Conservation (phyloP, 1,140 invertebrate species). For the Neelides sp. region DNA sequence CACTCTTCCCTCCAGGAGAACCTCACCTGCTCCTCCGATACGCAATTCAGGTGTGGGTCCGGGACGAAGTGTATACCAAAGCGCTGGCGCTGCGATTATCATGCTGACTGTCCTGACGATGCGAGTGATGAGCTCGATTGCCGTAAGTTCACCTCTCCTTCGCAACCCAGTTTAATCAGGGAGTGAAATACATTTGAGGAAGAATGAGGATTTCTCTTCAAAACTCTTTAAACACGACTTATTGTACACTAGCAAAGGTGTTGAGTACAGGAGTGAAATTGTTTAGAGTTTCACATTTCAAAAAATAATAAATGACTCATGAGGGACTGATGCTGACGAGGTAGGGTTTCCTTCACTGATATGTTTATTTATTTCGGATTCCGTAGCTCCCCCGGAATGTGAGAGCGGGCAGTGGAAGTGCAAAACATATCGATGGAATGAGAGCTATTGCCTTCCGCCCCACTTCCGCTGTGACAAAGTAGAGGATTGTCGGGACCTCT, state of each 20-base stretch:
- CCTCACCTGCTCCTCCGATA: no score
- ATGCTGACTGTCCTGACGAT: conserved; percentile 23
- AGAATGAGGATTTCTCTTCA: neutral
- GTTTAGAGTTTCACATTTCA: neutral
- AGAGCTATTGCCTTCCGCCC: conserved; percentile 79
- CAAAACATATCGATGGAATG: conserved; percentile 81
- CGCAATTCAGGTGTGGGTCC: no score
- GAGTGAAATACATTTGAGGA: neutral
- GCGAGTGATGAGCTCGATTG: conserved; percentile 21
- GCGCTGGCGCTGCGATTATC: conserved; percentile 21
- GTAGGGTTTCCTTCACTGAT: neutral
- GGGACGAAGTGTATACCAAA: no score
- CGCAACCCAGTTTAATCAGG: neutral
- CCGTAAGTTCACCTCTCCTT: conserved; percentile 14
- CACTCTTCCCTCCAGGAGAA: no score
- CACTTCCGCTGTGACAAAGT: conserved; percentile 83
- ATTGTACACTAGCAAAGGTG: neutral
- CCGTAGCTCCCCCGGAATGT: conserved; percentile 75
- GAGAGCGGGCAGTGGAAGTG: conserved; percentile 72
- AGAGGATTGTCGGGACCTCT: conserved; percentile 84
- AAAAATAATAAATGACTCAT: neutral
- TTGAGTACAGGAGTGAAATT: no score
- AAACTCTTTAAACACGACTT: neutral
- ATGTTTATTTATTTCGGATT: conserved; percentile 5
- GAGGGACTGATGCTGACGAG: neutral